phyloP scores from a whole-genome alignment of 2,888 invertebrate species.

The Aspidiotus destructor region DNA sequence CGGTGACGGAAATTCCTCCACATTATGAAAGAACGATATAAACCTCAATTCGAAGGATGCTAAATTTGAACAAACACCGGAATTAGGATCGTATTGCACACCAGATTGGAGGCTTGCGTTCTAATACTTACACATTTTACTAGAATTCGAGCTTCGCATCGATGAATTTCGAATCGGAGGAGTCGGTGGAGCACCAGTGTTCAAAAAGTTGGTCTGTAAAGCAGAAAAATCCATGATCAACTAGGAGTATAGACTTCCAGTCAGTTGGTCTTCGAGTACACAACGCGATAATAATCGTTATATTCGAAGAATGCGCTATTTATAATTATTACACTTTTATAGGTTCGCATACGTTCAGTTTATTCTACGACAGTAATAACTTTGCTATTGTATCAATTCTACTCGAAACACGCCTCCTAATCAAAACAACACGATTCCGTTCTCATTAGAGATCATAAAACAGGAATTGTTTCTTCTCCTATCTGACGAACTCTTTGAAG shows the following conservation, averaged over 20 bases:
- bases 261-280: too few relatives aligned
- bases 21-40: conserved; percentile 42
- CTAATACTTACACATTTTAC: conserved; percentile 17
- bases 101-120: not conserved
- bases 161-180: conserved; percentile 46
- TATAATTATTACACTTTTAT: too few relatives aligned
- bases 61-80: not conserved
- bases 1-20: conserved; percentile 45
- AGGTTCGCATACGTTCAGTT: too few relatives aligned
- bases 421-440: not conserved
- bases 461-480: not conserved
- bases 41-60: conserved; percentile 43
- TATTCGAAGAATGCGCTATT: too few relatives aligned
- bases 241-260: too few relatives aligned
- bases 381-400: too few relatives aligned
- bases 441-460: not conserved
- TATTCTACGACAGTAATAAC: too few relatives aligned
- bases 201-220: conserved; percentile 19
- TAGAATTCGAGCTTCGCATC: conserved; percentile 41
- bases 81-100: not conserved
- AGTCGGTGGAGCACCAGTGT: conserved; percentile 42
- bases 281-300: too few relatives aligned
- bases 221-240: not conserved
- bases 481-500: not conserved
- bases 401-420: too few relatives aligned